Percentiles rank a stretch among this genome's conserved stretches.
phyloP scores from a whole-genome alignment of 1,140 invertebrate species.

The Goniozus legneri region DNA sequence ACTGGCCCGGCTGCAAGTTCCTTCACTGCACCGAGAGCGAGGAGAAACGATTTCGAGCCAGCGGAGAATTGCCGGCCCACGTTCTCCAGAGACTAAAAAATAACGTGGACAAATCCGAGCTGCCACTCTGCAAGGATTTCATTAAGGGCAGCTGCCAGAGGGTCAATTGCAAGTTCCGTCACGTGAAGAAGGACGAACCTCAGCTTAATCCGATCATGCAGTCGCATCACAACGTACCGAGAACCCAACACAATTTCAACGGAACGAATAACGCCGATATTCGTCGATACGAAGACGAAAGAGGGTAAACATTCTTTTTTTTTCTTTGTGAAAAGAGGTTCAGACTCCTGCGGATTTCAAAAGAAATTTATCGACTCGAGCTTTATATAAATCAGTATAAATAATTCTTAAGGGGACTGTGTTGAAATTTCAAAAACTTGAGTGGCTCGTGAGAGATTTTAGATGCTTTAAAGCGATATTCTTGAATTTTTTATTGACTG shows the following conservation, averaged over 20 bases:
- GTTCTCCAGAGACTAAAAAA: conserved; percentile 52
- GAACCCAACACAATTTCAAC: conserved; percentile 50
- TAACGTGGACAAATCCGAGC: conserved; percentile 49
- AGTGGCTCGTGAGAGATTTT: too few species aligned
- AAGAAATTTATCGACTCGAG: too few species aligned
- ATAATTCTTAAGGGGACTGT: too few species aligned
- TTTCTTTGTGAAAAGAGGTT: too few species aligned
- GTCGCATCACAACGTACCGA: conserved; percentile 55
- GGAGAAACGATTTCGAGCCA: conserved; percentile 70
- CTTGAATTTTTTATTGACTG: neutral
- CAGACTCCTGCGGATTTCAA: too few species aligned
- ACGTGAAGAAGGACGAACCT: conserved; percentile 41
- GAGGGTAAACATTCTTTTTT: conserved; percentile 30
- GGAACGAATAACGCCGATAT: conserved; percentile 37
- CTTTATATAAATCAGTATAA: too few species aligned
- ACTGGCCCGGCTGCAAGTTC: conserved; percentile 66
- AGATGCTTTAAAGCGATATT: neutral
- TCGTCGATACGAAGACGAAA: conserved; percentile 44
- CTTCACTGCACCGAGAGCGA: conserved; percentile 76
- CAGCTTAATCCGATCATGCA: conserved; percentile 39
- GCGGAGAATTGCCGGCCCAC: conserved; percentile 65
- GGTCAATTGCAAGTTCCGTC: conserved; percentile 43
- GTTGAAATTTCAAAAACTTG: too few species aligned
- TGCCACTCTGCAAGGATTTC: conserved; percentile 73
- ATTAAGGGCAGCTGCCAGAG: conserved; percentile 71